Base-by-base conservation (phyloP, 1,140 invertebrate species). In the Galleria mellonella region DNA sequence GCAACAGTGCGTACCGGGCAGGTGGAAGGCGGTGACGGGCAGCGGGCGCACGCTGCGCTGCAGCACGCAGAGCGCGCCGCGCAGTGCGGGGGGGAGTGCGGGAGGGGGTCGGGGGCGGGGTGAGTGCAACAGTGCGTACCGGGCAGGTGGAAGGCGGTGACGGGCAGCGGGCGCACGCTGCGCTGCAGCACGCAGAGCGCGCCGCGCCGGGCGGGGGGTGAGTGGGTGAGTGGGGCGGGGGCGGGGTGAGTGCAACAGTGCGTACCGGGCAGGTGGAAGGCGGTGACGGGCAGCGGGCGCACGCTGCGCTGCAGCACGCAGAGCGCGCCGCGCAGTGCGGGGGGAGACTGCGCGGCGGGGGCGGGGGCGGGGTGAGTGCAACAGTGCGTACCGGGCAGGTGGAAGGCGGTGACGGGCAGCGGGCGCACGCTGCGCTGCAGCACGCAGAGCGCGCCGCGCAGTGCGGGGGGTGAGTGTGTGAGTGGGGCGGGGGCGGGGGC, bases 21-120 rank as follows among this genome's bases (percentile, higher is more conserved):
- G 17, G 17, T 23, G 2, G 17, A 23, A 23, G 17, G 17, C 17
- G 17, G 17, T 23, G 17, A 23, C 17, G 17, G 6, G 17, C 2
- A 3, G 17, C 17, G 17, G 17, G 2, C 17, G 17, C 17, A 23
- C 2, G 17, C 17, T 23, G 2, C 17, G 17, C 17, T 23, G 17
- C 17, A 23, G 17, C 17, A 23, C 17, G 17, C 17, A 23, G 2
- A 23, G 17, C 2, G 17, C 17, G 2, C 17, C 17, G 17, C 6
- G 2, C 17, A 23, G 2, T 3, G 2, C 6, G 17, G 6, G 2
- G 6, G 2, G 2, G 17, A n/a, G n/a, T 32, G 30, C 30, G 8
- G 10, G 56, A 96, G 92, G 87, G 98, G 98, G 1, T 96, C 98
- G 0, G 97, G 98, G 1, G 98, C 93, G 7, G 98, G 91, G 94